These are phyloP conservation scores for Nomada fabriciana DNA, from an alignment of 2,888 invertebrate species.

Conservation along the genomic window DNA sequence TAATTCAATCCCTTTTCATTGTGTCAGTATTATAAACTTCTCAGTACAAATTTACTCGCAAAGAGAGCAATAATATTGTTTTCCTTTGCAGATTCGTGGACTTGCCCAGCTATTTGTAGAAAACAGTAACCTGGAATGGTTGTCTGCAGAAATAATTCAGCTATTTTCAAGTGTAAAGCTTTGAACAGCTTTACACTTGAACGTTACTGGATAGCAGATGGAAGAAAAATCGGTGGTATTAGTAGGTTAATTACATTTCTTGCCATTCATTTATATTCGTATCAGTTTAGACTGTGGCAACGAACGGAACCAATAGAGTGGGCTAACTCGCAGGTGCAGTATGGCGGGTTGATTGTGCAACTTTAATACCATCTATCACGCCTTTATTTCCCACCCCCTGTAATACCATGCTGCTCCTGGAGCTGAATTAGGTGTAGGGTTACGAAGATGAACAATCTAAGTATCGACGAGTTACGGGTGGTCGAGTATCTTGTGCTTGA, in stretches of 20 bases:
- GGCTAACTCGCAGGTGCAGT: constrained; percentile 42
- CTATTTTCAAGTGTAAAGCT: too few species aligned
- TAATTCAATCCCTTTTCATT: too few species aligned
- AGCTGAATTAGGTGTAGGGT: constrained; percentile 43
- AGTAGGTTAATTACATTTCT: constrained; percentile 76
- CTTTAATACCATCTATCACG: constrained; percentile 80
- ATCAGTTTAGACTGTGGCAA: constrained; percentile 77
- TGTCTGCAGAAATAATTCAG: too few species aligned
- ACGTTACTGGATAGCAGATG: background rate
- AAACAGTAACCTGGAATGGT: too few species aligned
- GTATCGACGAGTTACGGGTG: constrained; percentile 51
- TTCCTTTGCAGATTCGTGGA: too few species aligned
- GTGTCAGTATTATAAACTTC: too few species aligned
- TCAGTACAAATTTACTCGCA: too few species aligned
- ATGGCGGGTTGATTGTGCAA: constrained; percentile 75
- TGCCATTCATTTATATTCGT: constrained; percentile 72
- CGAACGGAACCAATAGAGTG: constrained; percentile 64
- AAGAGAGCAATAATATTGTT: too few species aligned
- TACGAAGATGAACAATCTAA: constrained; percentile 76
- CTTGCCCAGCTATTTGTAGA: too few species aligned
- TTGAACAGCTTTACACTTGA: too few species aligned
- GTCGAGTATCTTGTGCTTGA: constrained; percentile 56
- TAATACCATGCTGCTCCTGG: constrained; percentile 31
- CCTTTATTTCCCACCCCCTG: constrained; percentile 75
- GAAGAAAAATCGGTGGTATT: constrained; percentile 6